Conservation (phyloP, 1,140 invertebrate species). For the Schlechtendalia chinensis region DNA sequence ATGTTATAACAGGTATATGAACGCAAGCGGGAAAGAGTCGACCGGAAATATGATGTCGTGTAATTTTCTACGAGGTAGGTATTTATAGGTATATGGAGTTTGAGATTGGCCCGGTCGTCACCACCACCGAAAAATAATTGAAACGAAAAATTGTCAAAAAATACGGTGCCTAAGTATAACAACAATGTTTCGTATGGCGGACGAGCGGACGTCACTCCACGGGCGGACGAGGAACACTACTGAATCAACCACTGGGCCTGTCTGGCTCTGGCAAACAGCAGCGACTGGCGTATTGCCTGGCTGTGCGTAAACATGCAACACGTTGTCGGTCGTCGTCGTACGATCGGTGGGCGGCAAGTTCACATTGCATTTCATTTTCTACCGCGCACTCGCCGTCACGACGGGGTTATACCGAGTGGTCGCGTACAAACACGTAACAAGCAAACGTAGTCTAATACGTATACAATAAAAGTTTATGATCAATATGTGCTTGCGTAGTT, state of each 20-base stretch:
- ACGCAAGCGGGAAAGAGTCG: background rate
- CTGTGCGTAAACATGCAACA: slow-evolving; percentile 44
- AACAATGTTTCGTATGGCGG: background rate
- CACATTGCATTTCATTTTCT: slow-evolving; percentile 8
- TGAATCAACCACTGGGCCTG: background rate
- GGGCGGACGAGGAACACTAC: background rate
- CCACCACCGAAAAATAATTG: too few species aligned
- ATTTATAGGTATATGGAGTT: background rate
- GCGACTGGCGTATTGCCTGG: background rate
- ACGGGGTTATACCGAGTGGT: slow-evolving; percentile 5
- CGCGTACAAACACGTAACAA: too few species aligned
- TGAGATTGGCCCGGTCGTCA: background rate
- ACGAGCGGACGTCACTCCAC: background rate
- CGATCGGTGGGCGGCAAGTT: slow-evolving; percentile 7
- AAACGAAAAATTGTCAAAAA: background rate
- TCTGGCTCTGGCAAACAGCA: background rate
- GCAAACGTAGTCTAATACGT: background rate
- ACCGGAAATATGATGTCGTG: background rate
- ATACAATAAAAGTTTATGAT: too few species aligned
- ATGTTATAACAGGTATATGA: too few species aligned
- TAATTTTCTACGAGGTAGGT: background rate
- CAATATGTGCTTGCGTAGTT: too few species aligned
- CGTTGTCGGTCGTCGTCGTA: slow-evolving; percentile 19
- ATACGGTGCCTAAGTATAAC: background rate
- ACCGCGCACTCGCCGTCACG: background rate